Percentiles rank a stretch among this genome's conserved stretches.
Conservation (phyloP, 1,140 invertebrate species). For the Tetragonula clypearis region DNA sequence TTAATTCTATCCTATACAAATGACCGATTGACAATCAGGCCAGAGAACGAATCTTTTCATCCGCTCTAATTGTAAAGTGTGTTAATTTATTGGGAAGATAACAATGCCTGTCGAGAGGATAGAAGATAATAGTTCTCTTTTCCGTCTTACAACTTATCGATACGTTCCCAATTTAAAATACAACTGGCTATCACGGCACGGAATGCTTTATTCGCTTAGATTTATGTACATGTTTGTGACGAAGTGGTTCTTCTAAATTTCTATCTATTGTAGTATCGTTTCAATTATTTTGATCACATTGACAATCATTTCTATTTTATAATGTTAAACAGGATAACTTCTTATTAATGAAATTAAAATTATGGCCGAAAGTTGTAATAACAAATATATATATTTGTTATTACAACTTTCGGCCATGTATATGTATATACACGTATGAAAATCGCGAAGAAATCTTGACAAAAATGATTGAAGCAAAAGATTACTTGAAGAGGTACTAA, state of each 20-base stretch:
- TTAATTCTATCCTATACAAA: neutral
- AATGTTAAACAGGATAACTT: neutral
- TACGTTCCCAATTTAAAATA: slow-evolving; percentile 2
- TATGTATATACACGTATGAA: no score
- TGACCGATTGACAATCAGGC: no score
- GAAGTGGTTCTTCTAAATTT: neutral
- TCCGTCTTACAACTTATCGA: slow-evolving; percentile 7
- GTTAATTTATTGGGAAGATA: neutral
- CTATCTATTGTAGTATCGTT: neutral
- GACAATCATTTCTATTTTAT: neutral
- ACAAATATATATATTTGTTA: no score
- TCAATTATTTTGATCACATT: neutral
- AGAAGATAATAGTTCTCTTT: neutral
- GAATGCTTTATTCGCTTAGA: neutral
- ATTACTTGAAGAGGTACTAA: no score
- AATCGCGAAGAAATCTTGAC: no score
- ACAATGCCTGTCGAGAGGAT: neutral
- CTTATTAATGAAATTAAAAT: neutral
- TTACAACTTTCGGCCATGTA: no score
- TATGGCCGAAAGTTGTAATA: no score
- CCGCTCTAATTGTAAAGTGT: neutral
- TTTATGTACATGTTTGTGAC: neutral
- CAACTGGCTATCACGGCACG: neutral
- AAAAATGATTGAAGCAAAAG: no score
- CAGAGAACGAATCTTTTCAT: neutral